Base-by-base conservation (phyloP, 1,140 invertebrate species). In the Drosophila rufa region DNA sequence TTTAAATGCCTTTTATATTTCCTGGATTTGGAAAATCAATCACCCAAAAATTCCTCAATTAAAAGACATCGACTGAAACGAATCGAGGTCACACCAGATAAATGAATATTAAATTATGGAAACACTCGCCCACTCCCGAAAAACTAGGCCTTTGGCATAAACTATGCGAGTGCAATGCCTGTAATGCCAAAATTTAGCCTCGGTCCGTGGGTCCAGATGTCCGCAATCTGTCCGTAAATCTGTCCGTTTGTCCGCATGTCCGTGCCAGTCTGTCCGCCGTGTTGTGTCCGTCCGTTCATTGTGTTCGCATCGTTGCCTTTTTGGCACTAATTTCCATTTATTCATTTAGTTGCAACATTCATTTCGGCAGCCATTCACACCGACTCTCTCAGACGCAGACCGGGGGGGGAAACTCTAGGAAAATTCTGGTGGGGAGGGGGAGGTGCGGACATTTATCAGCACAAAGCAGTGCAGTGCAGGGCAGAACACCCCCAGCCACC, bases 341-440 rank as follows among this genome's bases (percentile, higher is more conserved):
- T 86, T 86, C 84, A 89, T 86, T 86, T 87, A 80, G 83, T 86
- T 86, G 76, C 80, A 82, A 74, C 80, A 86, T 79, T 86, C 83
- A 86, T 86, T 86, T 76, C 71, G 71, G 53, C 75, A 86, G 76
- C 70, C 64, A 79, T 76, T 66, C 53, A 75, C 71, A 75, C 71
- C 51, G 53, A 66, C 59, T 42, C 58, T 51, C 56, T 43, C 65
- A 53, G 71, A 55, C 73, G 42, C 46, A 40, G 59, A 43, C 48
- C 77, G 53, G 19, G 11, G 1, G 30, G 25, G 27, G 53, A 57
- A 57, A 43, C 14, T 43, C 11, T 42, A 33, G 62, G 40, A 66
- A 66, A 36, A 61, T 25, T 11, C 9, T 1, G 33, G 4, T 7
- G 2, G 9, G 4, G 2, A 19, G 11, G 9, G 14, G n/a, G 17